These are phyloP conservation scores for Montipora capitata DNA, from an alignment of 92 coral and sea anemone species.

Conservation along the genomic window DNA sequence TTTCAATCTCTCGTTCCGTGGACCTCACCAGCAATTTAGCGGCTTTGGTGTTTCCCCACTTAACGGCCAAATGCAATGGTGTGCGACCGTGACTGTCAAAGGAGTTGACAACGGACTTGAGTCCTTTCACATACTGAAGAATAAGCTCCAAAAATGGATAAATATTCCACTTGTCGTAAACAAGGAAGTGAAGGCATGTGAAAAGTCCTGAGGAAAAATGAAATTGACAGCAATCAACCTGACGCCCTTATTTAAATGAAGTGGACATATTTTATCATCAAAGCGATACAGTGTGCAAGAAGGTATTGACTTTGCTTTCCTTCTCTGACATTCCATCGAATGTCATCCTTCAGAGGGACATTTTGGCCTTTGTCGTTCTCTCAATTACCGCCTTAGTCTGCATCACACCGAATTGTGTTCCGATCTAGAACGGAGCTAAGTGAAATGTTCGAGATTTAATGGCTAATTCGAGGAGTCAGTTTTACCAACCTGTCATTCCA, in stretches of 20 bases:
- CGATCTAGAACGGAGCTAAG: too few relatives aligned
- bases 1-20: too few relatives aligned
- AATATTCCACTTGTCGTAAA: slow-evolving; percentile 45
- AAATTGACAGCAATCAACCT: not conserved
- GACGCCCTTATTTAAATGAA: too few relatives aligned
- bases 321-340: too few relatives aligned
- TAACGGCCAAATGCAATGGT: slow-evolving; percentile 88
- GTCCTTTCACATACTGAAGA: slow-evolving; percentile 36
- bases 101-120: slow-evolving; percentile 62
- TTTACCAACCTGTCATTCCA: slow-evolving; percentile 66
- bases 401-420: too few relatives aligned
- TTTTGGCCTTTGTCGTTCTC: too few relatives aligned
- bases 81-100: slow-evolving; percentile 85
- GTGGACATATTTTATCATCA: too few relatives aligned
- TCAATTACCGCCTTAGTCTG: too few relatives aligned
- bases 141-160: slow-evolving; percentile 43
- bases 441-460: too few relatives aligned
- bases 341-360: too few relatives aligned
- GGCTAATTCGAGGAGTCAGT: not conserved
- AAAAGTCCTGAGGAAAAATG: slow-evolving; percentile 60
- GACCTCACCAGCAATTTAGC: slow-evolving; percentile 81
- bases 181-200: slow-evolving; percentile 87
- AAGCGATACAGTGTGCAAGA: too few relatives aligned
- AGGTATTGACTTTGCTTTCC: too few relatives aligned
- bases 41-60: slow-evolving; percentile 68